These are phyloP conservation scores for Drosophila repletoides DNA, from an alignment of 1,140 invertebrate genomes.

Conservation along the genomic window DNA sequence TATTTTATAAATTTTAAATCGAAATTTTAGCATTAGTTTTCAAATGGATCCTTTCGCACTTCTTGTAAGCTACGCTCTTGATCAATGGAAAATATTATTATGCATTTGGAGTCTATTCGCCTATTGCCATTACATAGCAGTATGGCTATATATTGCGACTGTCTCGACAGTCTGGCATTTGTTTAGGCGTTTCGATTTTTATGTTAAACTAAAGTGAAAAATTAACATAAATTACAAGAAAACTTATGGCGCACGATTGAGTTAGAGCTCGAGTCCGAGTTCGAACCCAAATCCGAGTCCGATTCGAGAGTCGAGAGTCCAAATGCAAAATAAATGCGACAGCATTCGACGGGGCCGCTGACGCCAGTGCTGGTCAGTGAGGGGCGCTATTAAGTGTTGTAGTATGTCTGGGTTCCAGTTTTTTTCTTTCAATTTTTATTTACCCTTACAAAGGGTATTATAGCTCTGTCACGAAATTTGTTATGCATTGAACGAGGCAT, in stretches of 20 bases:
- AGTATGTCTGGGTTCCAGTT: background rate
- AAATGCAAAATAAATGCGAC: slow-evolving; percentile 34
- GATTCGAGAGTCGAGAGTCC: slow-evolving; percentile 5
- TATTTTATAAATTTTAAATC: no score
- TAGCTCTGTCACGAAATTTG: no score
- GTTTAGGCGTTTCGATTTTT: slow-evolving; percentile 69
- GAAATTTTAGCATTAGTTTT: no score
- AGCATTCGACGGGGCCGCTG: background rate
- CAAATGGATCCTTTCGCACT: no score
- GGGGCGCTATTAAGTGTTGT: background rate
- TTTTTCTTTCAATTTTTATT: no score
- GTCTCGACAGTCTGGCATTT: slow-evolving; percentile 59
- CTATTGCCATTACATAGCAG: slow-evolving; percentile 36
- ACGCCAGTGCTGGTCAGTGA: slow-evolving; percentile 35
- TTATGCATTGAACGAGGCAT: no score
- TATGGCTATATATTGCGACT: slow-evolving; percentile 36
- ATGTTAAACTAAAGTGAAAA: slow-evolving; percentile 66
- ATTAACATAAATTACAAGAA: slow-evolving; percentile 76
- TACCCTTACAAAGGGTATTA: no score
- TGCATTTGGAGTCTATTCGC: background rate
- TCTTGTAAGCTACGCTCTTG: slow-evolving; percentile 29
- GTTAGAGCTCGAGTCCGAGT: slow-evolving; percentile 6
- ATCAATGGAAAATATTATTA: slow-evolving; percentile 10
- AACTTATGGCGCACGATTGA: slow-evolving; percentile 42
- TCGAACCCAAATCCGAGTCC: background rate